Evolutionary conservation across 2,113 vertebrate species (phyloP), one percentile per base, ranked within the genome.

Genomic region (Sylvilagus bachmani): DNA sequence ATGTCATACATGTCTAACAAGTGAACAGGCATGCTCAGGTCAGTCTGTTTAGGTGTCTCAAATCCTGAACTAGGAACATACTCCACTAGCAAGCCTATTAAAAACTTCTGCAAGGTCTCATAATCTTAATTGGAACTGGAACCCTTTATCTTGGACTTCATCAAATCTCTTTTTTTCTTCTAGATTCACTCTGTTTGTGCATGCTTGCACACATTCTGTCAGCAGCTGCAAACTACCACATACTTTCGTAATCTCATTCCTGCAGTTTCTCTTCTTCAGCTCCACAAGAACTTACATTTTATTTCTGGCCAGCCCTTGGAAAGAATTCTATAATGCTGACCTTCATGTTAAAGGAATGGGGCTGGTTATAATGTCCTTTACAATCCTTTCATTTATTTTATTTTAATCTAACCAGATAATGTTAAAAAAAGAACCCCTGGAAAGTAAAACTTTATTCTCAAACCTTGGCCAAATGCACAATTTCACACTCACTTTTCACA

Each of bases 201-300:
- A 6, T 8, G 14, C 6, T 0, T 79, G 10, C 55, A 74, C 31
- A 66, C 24, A 83, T 53, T 85, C 69, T 89, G 0, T 83, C 38
- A 90, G 55, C 31, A 70, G 51, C 77, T 79, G 4, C 94, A 83
- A 91, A 66, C 29, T 38, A 24, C 21, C 25, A 67, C 25, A 16
- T 78, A 58, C 24, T 90, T 95, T 74, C 29, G 89, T 84, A 78
- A 67, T 92, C 79, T 70, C 24, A 25, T 86, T 61, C 11, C 24
- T 96, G 55, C 17, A 6, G 24, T 86, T 86, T 93, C 38, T 90
- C 21, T 94, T 66, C 16, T 92, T 70, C 12, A 61, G 61, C 24
- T 95, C 62, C 67, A 22, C 1, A 94, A 31, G 31, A 67, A 51
- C n/a, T 92, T 84, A 64, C 31, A 61, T 96, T 97, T 95, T 89